phyloP scores from a whole-genome alignment of 1,140 invertebrate species.

The Camponotus pennsylvanicus region DNA sequence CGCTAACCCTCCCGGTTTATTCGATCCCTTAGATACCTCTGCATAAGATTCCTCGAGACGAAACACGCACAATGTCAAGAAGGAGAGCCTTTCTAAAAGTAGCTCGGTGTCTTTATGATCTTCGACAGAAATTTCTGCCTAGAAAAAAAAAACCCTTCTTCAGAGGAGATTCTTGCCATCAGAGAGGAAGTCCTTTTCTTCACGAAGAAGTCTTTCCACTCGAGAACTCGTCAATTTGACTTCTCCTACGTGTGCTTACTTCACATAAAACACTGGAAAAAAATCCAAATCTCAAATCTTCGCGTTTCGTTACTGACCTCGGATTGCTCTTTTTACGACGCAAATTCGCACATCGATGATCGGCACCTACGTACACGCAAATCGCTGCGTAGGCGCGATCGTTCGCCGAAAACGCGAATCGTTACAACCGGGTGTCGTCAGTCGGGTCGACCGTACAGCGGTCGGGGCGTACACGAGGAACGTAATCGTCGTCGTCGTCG shows the following conservation, averaged over 20 bases:
- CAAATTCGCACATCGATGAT: constrained; percentile 5
- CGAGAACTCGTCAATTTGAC: background rate
- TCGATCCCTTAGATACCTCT: constrained; percentile 18
- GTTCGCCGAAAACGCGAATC: constrained; percentile 29
- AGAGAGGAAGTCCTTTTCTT: background rate
- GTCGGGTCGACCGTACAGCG: constrained; percentile 31
- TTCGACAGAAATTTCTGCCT: background rate
- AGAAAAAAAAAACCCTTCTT: background rate
- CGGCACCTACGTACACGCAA: constrained; percentile 20
- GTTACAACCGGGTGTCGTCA: constrained; percentile 34
- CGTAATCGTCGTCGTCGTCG: constrained; percentile 52
- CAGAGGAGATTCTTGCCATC: background rate
- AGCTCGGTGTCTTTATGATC: background rate
- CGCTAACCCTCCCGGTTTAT: background rate
- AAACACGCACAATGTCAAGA: background rate
- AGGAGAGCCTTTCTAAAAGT: background rate
- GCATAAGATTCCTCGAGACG: background rate
- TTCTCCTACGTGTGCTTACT: background rate
- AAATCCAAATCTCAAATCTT: background rate
- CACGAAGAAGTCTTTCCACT: background rate
- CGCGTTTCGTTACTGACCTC: constrained; percentile 44
- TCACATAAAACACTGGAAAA: background rate
- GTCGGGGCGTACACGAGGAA: constrained; percentile 22
- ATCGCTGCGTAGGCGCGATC: constrained; percentile 28
- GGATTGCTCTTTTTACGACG: constrained; percentile 1